Conservation (phyloP, 2,888 invertebrate genomes). For the Kryphioiulus occultus region DNA sequence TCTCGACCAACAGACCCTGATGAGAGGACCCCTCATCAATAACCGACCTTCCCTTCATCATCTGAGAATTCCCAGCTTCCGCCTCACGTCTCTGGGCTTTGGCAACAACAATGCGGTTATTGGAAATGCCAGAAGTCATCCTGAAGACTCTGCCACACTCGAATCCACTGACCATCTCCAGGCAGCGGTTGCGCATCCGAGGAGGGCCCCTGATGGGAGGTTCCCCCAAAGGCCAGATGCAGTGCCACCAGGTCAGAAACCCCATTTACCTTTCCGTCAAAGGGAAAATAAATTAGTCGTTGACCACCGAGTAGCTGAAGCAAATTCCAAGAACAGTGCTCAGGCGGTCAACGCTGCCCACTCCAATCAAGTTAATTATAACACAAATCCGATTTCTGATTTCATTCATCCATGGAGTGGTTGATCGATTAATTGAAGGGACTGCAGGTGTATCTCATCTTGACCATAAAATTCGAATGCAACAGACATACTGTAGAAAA, state of each 20-base stretch:
- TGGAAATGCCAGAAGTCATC: background rate
- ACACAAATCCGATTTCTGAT: conserved; percentile 46
- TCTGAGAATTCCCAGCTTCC: background rate
- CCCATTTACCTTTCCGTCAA: background rate
- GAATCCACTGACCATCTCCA: background rate
- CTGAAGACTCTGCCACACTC: background rate
- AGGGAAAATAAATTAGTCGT: background rate
- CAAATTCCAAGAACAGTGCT: background rate
- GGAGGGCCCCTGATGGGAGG: background rate
- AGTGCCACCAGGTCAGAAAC: background rate
- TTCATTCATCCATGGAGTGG: conserved; percentile 47
- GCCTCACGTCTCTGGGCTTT: background rate
- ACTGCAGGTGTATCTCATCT: background rate
- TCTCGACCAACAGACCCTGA: background rate
- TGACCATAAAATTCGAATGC: too few relatives aligned
- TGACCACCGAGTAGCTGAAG: background rate
- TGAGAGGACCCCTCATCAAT: background rate
- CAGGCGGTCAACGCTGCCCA: background rate
- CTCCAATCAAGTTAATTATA: conserved; percentile 43
- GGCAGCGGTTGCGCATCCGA: background rate
- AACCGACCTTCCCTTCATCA: background rate
- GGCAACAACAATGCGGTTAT: background rate
- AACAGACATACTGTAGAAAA: too few relatives aligned
- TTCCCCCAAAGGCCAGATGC: background rate
- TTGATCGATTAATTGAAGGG: background rate